Evolutionary conservation across 2,113 vertebrate species (phyloP).

Genomic region (Heliornis fulica): DNA sequence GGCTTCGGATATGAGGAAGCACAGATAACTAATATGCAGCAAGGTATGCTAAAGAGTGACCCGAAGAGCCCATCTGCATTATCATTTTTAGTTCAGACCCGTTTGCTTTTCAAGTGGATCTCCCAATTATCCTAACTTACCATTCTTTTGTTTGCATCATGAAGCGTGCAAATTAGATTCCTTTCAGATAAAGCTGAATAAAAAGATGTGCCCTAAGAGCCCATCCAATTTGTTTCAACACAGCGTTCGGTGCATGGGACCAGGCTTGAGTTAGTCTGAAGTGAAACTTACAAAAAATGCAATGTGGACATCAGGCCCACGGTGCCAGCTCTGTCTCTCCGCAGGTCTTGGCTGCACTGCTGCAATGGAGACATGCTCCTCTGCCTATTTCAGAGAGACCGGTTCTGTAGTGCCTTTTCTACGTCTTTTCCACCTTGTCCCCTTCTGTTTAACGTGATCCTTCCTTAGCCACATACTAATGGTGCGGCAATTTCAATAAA

Average conservation of each 20-base stretch:
- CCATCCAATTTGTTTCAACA: not conserved
- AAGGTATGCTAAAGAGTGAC: not conserved
- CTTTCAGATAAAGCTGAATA: not conserved
- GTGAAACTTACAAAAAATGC: not conserved
- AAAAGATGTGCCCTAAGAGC: not conserved
- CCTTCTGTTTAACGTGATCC: not conserved
- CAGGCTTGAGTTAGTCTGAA: not conserved
- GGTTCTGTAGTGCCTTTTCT: not conserved
- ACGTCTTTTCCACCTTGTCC: not conserved
- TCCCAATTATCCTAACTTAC: not conserved
- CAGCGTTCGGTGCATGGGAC: not conserved
- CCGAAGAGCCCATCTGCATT: not conserved
- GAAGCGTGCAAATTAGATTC: not conserved
- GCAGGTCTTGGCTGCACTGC: not conserved
- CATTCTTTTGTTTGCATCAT: not conserved
- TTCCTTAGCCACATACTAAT: not conserved
- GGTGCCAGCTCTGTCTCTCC: no score
- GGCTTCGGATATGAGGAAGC: not conserved
- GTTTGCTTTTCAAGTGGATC: not conserved
- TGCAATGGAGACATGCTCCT: rapidly evolving
- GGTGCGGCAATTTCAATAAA: not conserved
- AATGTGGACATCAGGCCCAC: not conserved
- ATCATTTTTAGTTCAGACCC: not conserved
- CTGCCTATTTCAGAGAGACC: not conserved
- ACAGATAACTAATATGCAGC: not conserved